These are phyloP conservation scores for Synergus japonicus DNA, from an alignment of 2,888 invertebrate genomes.

Conservation along the genomic window DNA sequence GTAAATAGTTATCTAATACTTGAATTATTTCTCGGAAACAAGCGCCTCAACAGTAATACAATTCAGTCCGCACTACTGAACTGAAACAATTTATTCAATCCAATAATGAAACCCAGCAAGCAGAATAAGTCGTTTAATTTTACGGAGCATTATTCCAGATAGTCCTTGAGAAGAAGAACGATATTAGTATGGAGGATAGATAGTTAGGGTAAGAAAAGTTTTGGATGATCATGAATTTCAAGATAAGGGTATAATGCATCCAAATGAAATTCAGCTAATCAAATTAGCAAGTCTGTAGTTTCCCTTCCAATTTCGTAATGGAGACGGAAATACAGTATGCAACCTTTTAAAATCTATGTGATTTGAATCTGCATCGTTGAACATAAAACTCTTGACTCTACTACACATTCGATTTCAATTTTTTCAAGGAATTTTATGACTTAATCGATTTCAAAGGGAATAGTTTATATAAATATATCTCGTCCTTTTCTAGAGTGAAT, in stretches of 20 bases:
- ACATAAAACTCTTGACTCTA: background rate
- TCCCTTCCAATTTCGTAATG: slow-evolving; percentile 27
- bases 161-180: background rate
- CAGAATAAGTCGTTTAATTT: background rate
- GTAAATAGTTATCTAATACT: background rate
- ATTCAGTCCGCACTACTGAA: background rate
- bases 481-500: background rate
- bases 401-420: too few species aligned
- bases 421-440: too few species aligned
- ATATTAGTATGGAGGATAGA: background rate
- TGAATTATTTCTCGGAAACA: background rate
- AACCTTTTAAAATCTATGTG: slow-evolving; percentile 4
- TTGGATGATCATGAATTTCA: background rate
- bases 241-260: background rate
- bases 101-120: background rate
- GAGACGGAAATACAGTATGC: background rate
- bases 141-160: background rate
- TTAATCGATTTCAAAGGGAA: too few species aligned
- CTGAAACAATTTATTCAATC: background rate
- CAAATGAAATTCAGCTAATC: slow-evolving; percentile 23
- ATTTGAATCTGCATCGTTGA: background rate
- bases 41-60: background rate
- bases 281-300: slow-evolving; percentile 19
- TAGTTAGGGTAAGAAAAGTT: background rate
- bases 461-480: too few species aligned